Conservation (phyloP, 53 echinoderm and acorn worm species). For the Patiria pectinifera region DNA sequence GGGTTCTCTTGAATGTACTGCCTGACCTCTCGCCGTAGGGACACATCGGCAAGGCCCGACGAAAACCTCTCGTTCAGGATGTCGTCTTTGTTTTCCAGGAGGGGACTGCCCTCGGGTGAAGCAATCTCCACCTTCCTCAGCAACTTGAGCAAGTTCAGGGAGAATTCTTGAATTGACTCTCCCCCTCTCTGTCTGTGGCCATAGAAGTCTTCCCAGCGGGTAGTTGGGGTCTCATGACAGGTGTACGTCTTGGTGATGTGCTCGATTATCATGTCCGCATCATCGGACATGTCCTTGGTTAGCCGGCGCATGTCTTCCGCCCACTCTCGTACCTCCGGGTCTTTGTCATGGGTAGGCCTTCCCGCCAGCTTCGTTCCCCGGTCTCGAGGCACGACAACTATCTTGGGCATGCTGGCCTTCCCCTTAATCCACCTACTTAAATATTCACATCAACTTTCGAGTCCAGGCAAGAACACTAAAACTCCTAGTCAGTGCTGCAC, state of each 20-base stretch:
- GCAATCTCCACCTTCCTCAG: constrained; percentile 19
- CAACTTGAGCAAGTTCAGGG: constrained; percentile 22
- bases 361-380: background rate
- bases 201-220: constrained; percentile 22
- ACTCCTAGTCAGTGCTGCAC: no score
- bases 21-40: background rate
- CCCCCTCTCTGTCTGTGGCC: background rate
- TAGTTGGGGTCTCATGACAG: background rate
- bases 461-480: no score
- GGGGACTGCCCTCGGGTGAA: background rate
- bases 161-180: constrained; percentile 6
- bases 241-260: background rate
- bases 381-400: constrained; percentile 2
- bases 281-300: constrained; percentile 12
- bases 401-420: background rate
- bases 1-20: constrained; percentile 1
- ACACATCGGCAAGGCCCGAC: background rate
- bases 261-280: background rate
- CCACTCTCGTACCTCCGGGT: background rate
- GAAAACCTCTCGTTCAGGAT: background rate
- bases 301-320: background rate
- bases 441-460: no score
- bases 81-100: background rate
- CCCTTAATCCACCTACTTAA: background rate
- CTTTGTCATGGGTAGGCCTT: background rate